Evolutionary conservation across 2,797 vertebrate genomes (phyloP), one percentile per base, ranked within the genome.

Genomic region (Hypotaenidia philippensis): DNA sequence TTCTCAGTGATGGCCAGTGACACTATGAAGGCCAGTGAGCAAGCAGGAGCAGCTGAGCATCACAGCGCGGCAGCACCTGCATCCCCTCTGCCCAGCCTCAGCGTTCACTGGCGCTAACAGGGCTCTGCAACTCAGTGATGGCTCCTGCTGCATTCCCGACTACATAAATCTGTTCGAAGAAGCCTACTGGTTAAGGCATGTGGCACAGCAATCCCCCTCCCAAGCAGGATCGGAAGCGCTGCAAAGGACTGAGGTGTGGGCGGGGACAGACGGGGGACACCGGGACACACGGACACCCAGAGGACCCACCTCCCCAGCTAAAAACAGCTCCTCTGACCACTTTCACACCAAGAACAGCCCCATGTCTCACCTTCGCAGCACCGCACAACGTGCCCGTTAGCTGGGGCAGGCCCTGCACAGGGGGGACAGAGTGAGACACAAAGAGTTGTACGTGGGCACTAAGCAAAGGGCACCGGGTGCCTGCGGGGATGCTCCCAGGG

Each of bases 31-130:
- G 29, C 11, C 27, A 14, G 3, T 8, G 21, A 15, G 41, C 10
- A 41, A 82, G 65, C 44, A 26, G 49, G 41, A 26, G 2, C 5
- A 1, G 53, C 72, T 45, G 55, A 55, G 32, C 34, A 31, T 56
- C 57, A 5, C 68, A 18, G 22, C 1, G 14, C 68, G 61, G 32
- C 0, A 0, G 25, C 3, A 5, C 4, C 22, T 9, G 1, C 61
- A 14, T 10, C 63, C 59, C 34, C n/a, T 11, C 64, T 68, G 76
- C 44, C 44, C 83, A 5, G 32, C 6, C 1, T 20, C 1, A 0
- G 11, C 3, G 0, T 0, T 5, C 1, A 0, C 38, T 31, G 72
- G 2, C 31, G 47, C 60, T 13, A 17, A 2, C 74, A 22, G 53
- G 13, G 36, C 47, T 49, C 53, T 14, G 44, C 29, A 36, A 5